A percentile compares a stretch with the other conserved stretches of the same genome.
Evolutionary conservation across 92 coral and sea anemone genomes (phyloP).

Genomic region (Chrysogorgia sp.): DNA sequence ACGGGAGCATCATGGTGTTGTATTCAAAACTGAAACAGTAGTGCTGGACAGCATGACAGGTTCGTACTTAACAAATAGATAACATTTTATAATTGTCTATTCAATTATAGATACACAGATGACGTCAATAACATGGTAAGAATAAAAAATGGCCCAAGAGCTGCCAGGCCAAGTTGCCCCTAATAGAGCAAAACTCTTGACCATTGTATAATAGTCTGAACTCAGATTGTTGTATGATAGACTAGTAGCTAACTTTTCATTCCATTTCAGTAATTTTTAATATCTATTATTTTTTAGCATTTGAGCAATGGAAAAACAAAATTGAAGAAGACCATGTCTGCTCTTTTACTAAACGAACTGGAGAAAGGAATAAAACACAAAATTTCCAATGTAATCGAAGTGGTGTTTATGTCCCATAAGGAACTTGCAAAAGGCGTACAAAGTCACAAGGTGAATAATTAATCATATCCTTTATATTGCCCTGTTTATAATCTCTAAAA

Average conservation of each 20-base stretch:
- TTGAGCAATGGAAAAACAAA: slow-evolving; percentile 59
- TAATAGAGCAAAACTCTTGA: too few species aligned
- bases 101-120: too few species aligned
- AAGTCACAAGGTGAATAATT: slow-evolving; percentile 60
- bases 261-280: too few species aligned
- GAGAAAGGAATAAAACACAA: slow-evolving; percentile 12
- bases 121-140: too few species aligned
- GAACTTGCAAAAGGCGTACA: slow-evolving; percentile 16
- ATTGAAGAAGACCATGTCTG: slow-evolving; percentile 52
- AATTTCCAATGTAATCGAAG: slow-evolving; percentile 60
- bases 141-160: too few species aligned
- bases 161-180: too few species aligned
- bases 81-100: too few species aligned
- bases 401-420: slow-evolving; percentile 11
- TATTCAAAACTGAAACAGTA: slow-evolving; percentile 11
- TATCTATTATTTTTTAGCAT: slow-evolving; percentile 37
- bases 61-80: too few species aligned
- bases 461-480: too few species aligned
- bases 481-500: background rate
- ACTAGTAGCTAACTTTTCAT: too few species aligned
- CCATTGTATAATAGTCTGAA: too few species aligned
- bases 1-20: slow-evolving; percentile 5
- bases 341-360: slow-evolving; percentile 48
- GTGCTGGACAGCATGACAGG: background rate
- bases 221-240: too few species aligned